Percentiles rank a stretch among this genome's conserved stretches.
Evolutionary conservation across 2,888 invertebrate genomes (phyloP).

Genomic region (Panopea generosa): DNA sequence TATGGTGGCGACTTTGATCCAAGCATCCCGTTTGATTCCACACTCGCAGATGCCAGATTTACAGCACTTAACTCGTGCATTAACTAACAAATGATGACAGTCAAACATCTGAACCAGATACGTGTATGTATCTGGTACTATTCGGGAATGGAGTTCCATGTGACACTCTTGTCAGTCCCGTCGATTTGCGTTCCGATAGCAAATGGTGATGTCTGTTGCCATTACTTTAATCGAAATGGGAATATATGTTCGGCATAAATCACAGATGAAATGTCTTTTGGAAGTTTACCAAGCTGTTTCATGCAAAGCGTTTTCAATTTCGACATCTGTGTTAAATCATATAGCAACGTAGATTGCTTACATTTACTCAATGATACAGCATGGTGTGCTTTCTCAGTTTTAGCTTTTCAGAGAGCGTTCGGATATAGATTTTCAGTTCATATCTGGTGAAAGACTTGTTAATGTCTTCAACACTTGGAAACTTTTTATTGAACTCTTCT

Average conservation of each 20-base stretch:
- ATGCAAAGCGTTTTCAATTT: neutral
- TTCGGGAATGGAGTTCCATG: slow-evolving; percentile 39
- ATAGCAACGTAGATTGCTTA: neutral
- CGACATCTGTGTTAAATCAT: neutral
- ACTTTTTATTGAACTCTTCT: neutral
- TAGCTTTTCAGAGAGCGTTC: slow-evolving; percentile 1
- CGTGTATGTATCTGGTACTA: slow-evolving; percentile 1
- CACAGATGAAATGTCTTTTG: slow-evolving; percentile 8
- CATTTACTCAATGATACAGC: slow-evolving; percentile 9
- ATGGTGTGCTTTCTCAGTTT: neutral
- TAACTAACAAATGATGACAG: slow-evolving; percentile 22
- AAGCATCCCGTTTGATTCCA: slow-evolving; percentile 24
- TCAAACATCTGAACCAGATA: slow-evolving; percentile 20
- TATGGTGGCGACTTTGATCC: slow-evolving; percentile 22
- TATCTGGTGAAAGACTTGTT: neutral
- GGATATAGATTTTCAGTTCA: slow-evolving; percentile 2
- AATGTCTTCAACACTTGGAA: neutral
- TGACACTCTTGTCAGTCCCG: neutral
- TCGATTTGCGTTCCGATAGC: neutral
- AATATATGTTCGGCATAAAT: slow-evolving; percentile 33
- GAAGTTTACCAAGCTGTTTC: neutral
- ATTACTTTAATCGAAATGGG: slow-evolving; percentile 1
- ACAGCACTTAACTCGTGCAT: slow-evolving; percentile 25
- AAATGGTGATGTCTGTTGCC: slow-evolving; percentile 5
- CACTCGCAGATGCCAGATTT: slow-evolving; percentile 23